These are phyloP conservation scores for Acleris sparsana DNA, from an alignment of 2,888 invertebrate genomes.

Conservation along the genomic window DNA sequence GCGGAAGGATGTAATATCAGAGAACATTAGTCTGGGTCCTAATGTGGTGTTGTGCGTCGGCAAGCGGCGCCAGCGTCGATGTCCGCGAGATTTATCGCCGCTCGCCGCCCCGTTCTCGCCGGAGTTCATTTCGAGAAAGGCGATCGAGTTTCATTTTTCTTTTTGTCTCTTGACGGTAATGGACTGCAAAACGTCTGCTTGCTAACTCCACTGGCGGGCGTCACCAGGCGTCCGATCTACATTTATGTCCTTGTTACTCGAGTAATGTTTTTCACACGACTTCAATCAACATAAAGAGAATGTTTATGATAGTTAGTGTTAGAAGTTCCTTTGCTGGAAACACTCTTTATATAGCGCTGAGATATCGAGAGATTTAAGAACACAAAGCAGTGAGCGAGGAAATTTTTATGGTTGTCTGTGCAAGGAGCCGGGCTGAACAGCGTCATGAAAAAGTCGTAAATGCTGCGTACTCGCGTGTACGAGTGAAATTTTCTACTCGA, in stretches of 20 bases:
- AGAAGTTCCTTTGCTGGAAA: neutral
- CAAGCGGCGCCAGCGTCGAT: conserved; percentile 57
- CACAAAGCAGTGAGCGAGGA: conserved; percentile 51
- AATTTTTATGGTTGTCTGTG: conserved; percentile 67
- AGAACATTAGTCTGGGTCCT: conserved; percentile 60
- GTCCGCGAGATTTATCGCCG: conserved; percentile 65
- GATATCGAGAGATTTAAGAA: conserved; percentile 53
- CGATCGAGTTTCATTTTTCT: conserved; percentile 58
- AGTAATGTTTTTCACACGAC: conserved; percentile 13
- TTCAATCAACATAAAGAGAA: conserved; percentile 14
- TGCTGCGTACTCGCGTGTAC: conserved; percentile 67
- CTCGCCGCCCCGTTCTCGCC: conserved; percentile 49
- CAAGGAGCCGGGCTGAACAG: conserved; percentile 61
- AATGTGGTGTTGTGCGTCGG: conserved; percentile 63
- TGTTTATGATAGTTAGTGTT: conserved; percentile 3
- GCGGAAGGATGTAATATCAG: conserved; percentile 47
- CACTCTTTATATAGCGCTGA: conserved; percentile 5
- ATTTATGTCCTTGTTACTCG: conserved; percentile 33
- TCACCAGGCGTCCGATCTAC: conserved; percentile 33
- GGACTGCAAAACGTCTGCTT: conserved; percentile 51
- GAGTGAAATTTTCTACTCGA: conserved; percentile 71
- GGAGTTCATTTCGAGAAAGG: conserved; percentile 56
- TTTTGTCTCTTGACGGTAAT: conserved; percentile 52
- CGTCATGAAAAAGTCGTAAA: conserved; percentile 77
- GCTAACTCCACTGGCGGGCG: conserved; percentile 28